These are phyloP conservation scores for Rhingia rostrata DNA, from an alignment of 2,888 invertebrate genomes.

Conservation along the genomic window DNA sequence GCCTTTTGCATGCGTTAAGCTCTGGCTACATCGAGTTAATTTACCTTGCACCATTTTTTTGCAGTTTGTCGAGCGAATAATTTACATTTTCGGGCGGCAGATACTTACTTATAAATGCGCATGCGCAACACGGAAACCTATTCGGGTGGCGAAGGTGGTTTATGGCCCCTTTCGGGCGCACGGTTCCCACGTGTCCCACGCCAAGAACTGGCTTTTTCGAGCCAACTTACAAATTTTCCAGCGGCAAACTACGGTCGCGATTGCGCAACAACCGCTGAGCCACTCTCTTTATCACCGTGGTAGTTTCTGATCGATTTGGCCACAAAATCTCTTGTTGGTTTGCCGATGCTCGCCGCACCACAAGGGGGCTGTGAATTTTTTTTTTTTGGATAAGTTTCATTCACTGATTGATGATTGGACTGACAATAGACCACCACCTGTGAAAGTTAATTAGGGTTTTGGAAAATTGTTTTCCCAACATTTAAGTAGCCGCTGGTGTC, in stretches of 20 bases:
- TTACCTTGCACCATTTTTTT: slow-evolving; percentile 50
- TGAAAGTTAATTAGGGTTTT: slow-evolving; percentile 43
- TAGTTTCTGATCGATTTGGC: slow-evolving; percentile 43
- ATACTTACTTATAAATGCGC: background rate
- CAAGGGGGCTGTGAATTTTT: slow-evolving; percentile 50
- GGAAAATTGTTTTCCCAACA: slow-evolving; percentile 7
- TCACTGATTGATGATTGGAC: slow-evolving; percentile 62
- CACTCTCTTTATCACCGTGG: slow-evolving; percentile 52
- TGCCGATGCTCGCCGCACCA: slow-evolving; percentile 31
- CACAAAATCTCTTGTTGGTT: slow-evolving; percentile 5
- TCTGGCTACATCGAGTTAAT: slow-evolving; percentile 38
- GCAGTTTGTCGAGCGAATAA: slow-evolving; percentile 25
- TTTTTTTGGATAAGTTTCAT: slow-evolving; percentile 27
- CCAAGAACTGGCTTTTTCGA: slow-evolving; percentile 63
- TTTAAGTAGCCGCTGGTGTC: background rate
- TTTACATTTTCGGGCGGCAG: slow-evolving; percentile 42
- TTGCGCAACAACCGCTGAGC: slow-evolving; percentile 54
- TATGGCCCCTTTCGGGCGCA: slow-evolving; percentile 45
- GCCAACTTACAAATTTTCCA: slow-evolving; percentile 18
- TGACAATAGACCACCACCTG: slow-evolving; percentile 23
- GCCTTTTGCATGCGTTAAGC: slow-evolving; percentile 52
- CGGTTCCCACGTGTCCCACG: slow-evolving; percentile 53
- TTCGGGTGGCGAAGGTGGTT: slow-evolving; percentile 68
- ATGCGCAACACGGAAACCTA: slow-evolving; percentile 53
- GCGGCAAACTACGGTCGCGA: background rate